A percentile compares a stretch with the other conserved stretches of the same genome.
Conservation (phyloP, 2,888 invertebrate genomes). For the Mechanitis messenoides region DNA sequence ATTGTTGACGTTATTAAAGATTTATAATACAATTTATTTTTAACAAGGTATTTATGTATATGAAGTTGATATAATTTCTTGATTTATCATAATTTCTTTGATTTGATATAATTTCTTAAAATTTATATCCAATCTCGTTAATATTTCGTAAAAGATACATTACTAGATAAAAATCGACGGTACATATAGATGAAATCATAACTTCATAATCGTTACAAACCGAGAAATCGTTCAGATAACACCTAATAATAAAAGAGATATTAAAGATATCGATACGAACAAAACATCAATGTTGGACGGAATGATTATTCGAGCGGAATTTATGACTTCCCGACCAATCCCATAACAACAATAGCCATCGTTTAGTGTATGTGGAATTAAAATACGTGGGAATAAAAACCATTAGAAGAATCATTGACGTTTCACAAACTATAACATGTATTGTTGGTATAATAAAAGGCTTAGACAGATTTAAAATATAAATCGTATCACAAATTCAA, state of each 20-base stretch:
- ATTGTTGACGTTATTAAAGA: conserved; percentile 21
- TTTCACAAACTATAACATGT: conserved; percentile 1
- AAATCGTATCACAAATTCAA: no score
- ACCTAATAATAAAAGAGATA: conserved; percentile 18
- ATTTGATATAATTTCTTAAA: no score
- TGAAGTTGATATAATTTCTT: no score
- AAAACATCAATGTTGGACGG: conserved; percentile 21
- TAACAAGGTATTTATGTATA: neutral
- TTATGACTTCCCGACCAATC: conserved; percentile 45
- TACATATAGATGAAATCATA: no score
- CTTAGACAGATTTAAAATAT: neutral
- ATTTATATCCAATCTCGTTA: no score
- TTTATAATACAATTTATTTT: conserved; percentile 11
- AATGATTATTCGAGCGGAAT: conserved; percentile 48
- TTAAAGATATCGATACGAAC: conserved; percentile 15
- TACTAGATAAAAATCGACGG: no score
- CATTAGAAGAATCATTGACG: conserved; percentile 18
- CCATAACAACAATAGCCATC: conserved; percentile 41
- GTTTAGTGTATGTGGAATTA: conserved; percentile 27
- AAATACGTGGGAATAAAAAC: conserved; percentile 27
- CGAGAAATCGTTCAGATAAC: conserved; percentile 19
- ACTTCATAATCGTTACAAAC: neutral
- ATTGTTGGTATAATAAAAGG: neutral
- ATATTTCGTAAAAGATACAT: no score
- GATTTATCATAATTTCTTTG: no score